Percentiles rank a stretch among this genome's conserved stretches.
Evolutionary conservation across 2,113 vertebrate species (phyloP).

Genomic region (Trematomus loennbergii): DNA sequence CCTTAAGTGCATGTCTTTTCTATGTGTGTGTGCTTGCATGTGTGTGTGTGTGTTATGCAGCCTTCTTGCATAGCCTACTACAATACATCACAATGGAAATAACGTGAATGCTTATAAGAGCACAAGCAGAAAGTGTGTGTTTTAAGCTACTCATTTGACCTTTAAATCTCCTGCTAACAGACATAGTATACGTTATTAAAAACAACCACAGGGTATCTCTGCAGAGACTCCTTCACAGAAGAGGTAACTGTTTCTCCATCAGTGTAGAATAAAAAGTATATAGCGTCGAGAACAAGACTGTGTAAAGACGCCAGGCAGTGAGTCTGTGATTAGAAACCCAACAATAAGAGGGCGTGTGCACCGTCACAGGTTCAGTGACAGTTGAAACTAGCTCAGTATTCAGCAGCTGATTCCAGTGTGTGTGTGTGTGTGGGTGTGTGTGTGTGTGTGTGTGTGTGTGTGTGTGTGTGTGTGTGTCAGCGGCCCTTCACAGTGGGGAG

Average conservation of each 20-base stretch:
- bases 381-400: slow-evolving; percentile 60
- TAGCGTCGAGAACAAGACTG: slow-evolving; percentile 21
- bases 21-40: neutral
- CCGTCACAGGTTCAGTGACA: slow-evolving; percentile 34
- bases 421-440: no score
- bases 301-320: slow-evolving; percentile 29
- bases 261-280: slow-evolving; percentile 14
- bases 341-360: slow-evolving; percentile 18
- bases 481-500: slow-evolving; percentile 76
- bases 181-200: slow-evolving; percentile 50
- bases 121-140: slow-evolving; percentile 30
- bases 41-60: neutral
- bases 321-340: no score
- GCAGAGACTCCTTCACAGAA: slow-evolving; percentile 22
- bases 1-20: neutral
- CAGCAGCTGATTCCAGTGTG: slow-evolving; percentile 51
- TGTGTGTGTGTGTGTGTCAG: slow-evolving; percentile 46
- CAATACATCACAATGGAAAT: slow-evolving; percentile 13
- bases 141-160: slow-evolving; percentile 42
- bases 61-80: neutral
- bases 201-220: slow-evolving; percentile 37
- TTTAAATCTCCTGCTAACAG: slow-evolving; percentile 50
- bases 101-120: slow-evolving; percentile 40
- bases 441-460: neutral
- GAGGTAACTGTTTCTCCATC: slow-evolving; percentile 28